Evolutionary conservation across 2,113 vertebrate genomes (phyloP).

Genomic region (Tretioscincus oriximinensis): DNA sequence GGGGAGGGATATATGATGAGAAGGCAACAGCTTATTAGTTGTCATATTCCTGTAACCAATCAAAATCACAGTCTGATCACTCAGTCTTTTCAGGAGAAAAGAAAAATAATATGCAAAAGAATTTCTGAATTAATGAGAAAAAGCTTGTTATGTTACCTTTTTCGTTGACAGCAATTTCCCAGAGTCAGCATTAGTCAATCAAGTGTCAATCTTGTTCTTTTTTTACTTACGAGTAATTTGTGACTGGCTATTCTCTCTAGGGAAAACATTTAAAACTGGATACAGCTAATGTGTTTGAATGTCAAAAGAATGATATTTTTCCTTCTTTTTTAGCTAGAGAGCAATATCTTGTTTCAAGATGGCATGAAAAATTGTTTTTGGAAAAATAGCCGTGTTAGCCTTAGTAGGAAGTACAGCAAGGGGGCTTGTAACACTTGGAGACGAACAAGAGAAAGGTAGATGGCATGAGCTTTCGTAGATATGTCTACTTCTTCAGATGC

Average conservation of each 20-base stretch:
- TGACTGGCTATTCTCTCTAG: constrained; percentile 14
- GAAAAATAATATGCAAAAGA: constrained; percentile 49
- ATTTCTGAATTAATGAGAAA: constrained; percentile 43
- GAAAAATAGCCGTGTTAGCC: too few species aligned
- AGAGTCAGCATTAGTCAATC: constrained; percentile 23
- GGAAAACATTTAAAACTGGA: constrained; percentile 21
- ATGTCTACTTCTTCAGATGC: too few species aligned
- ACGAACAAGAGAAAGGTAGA: too few species aligned
- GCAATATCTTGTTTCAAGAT: constrained; percentile 33
- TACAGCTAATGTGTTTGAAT: background rate
- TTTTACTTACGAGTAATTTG: background rate
- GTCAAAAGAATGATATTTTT: constrained; percentile 7
- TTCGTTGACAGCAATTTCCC: constrained; percentile 37
- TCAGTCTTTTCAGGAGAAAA: constrained; percentile 14
- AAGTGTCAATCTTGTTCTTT: background rate
- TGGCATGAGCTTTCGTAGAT: too few species aligned
- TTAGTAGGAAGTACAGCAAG: too few species aligned
- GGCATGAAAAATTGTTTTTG: background rate
- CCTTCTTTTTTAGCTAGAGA: constrained; percentile 25
- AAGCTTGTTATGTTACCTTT: constrained; percentile 28
- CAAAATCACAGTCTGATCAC: constrained; percentile 28
- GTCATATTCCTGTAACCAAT: constrained; percentile 22
- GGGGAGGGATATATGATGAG: constrained; percentile 12
- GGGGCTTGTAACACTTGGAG: too few species aligned
- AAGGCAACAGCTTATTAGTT: constrained; percentile 16